phyloP scores from a whole-genome alignment of 2,888 invertebrate species.

The Chesias legatella region DNA sequence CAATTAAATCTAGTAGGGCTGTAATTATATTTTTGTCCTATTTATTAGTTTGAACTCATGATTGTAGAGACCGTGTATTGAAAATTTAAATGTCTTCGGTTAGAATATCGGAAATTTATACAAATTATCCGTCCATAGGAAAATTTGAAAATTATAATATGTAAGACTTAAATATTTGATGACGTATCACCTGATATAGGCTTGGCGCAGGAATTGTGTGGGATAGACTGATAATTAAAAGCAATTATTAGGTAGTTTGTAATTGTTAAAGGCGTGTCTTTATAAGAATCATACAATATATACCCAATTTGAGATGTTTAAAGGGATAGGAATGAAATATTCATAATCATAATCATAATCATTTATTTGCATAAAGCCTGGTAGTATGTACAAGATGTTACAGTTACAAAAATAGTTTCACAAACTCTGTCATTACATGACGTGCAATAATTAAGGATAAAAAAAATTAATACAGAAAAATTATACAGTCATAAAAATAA shows the following conservation, averaged over 20 bases:
- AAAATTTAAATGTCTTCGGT: slow-evolving; percentile 53
- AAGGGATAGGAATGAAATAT: too few relatives aligned
- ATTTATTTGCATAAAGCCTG: too few relatives aligned
- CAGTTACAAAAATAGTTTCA: too few relatives aligned
- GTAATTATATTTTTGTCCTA: slow-evolving; percentile 75
- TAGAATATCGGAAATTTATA: slow-evolving; percentile 41
- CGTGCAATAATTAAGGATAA: too few relatives aligned
- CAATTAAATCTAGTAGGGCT: slow-evolving; percentile 61
- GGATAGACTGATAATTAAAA: slow-evolving; percentile 59
- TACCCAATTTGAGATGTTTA: too few relatives aligned
- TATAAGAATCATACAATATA: slow-evolving; percentile 9
- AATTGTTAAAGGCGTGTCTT: slow-evolving; percentile 35
- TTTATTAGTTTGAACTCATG: slow-evolving; percentile 65
- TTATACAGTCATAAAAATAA: too few relatives aligned
- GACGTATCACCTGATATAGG: slow-evolving; percentile 76
- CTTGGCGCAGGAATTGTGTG: slow-evolving; percentile 53
- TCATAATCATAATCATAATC: too few relatives aligned
- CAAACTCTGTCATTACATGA: too few relatives aligned
- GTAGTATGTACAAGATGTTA: too few relatives aligned
- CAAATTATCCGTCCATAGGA: slow-evolving; percentile 49
- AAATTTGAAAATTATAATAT: slow-evolving; percentile 58
- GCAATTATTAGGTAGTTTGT: slow-evolving; percentile 37
- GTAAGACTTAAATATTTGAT: slow-evolving; percentile 65
- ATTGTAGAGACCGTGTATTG: slow-evolving; percentile 64
- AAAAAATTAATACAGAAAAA: too few relatives aligned